Base-by-base conservation (phyloP, 1,140 invertebrate species). In the Cyphomyrmex costatus region DNA sequence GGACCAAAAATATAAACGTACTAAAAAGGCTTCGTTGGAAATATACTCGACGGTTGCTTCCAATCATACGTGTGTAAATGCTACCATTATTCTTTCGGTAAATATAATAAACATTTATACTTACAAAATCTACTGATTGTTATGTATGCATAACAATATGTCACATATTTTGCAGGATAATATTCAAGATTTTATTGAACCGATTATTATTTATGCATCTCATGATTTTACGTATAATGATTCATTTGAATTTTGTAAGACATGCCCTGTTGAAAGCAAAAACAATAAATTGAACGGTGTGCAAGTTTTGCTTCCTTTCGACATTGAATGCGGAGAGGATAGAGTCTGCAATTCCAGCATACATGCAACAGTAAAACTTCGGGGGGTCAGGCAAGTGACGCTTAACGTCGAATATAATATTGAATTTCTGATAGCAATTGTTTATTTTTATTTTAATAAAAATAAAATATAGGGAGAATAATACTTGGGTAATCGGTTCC, bases 291-390 rank as follows among this genome's bases (percentile, higher is more conserved):
- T 68, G n/a, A 89, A 86, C 19, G 61, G 36, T 16, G 24, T 61
- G 61, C 88, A 46, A 87, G 91, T 70, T 89, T 93, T 85, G 87
- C 92, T 89, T 91, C 93, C 89, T 88, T 96, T 90, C 90, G 93
- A 92, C 88, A 95, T 70, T 89, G 95, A 24, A 89, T 95, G 94
- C 82, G 94, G 95, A 16, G 89, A 90, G 21, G 94, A 94, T 21
- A 93, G 93, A 60, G 87, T 95, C 16, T 96, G 95, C 42, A 92
- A 93, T 24, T 94, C 95, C 3, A 93, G 94, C 42, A 90, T 95
- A 86, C 90, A 93, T 8, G 78, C 92, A 2, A 58, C 70, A 24
- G 87, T 90, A 6, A 88, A 61, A 68, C 79, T 91, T 51, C 5
- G 21, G 16, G 86, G 92, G 60, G 53, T 91, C 21, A 58, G 66